These are phyloP conservation scores for Zosterops borbonicus DNA, from an alignment of 2,113 vertebrate species.

Conservation along the genomic window DNA sequence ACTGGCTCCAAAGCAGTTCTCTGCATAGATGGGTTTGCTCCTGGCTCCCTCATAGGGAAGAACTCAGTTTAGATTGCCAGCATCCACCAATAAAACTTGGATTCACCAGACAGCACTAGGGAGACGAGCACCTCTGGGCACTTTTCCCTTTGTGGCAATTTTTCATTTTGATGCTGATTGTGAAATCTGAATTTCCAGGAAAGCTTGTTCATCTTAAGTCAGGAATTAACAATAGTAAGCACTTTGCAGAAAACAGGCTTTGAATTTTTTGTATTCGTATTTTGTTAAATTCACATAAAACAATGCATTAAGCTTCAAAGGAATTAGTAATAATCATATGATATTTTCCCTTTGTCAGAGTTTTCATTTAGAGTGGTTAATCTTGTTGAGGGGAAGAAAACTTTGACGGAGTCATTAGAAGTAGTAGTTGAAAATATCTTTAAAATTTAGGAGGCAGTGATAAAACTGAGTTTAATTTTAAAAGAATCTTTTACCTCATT, in stretches of 20 bases:
- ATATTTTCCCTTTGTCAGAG: background rate
- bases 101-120: background rate
- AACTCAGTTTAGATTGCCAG: rapidly evolving
- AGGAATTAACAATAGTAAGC: background rate
- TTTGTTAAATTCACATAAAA: background rate
- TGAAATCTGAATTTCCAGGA: background rate
- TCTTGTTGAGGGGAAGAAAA: background rate
- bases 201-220: background rate
- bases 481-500: background rate
- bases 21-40: background rate
- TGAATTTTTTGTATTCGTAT: background rate
- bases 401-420: background rate
- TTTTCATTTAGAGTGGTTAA: background rate
- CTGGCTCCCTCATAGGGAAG: background rate
- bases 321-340: background rate
- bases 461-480: background rate
- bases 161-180: background rate
- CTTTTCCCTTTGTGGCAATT: background rate
- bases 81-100: background rate
- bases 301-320: background rate
- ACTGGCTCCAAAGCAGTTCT: background rate
- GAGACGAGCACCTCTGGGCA: background rate
- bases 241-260: background rate
- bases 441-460: background rate
- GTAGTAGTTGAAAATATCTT: background rate